Evolutionary conservation across 2,888 invertebrate genomes (phyloP), one percentile per base, ranked within the genome.

Genomic region (Stegophylla sp.): DNA sequence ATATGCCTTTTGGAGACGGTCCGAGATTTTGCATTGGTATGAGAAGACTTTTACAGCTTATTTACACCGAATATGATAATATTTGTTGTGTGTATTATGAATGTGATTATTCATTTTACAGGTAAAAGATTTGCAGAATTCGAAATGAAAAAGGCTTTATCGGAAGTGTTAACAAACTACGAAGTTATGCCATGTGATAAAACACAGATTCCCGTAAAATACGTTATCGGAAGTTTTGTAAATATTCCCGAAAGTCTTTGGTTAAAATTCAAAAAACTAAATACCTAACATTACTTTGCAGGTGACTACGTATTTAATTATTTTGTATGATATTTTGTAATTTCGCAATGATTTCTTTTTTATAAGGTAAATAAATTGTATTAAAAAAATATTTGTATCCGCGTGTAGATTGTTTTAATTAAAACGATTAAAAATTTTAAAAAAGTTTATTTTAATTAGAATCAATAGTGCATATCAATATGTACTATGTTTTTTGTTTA

Each of bases 1-100:
- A 84, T 63, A 71, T 85, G 45, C 85, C 85, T 17, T 86, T 85
- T 71, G 85, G 85, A 48, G 85, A 83, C 75, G 85, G 85, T 4
- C 85, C 85, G 0, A 83, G 84, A 59, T 83, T 79, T 45, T 85
- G 85, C 74, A 84, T 85, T 17, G 85, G 85, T 85, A 77, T 79
- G 82, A 23, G 12, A 34, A 7, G 9, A 10, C 67, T 9, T 34
- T 34, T 34, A 34, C 34, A 3, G 34, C 34, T 34, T 34, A 34
- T 34, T 7, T 34, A 7, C 34, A 5, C 34, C 34, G 34, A 34
- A 34, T 7, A 7, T 7, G 34, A 34, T 34, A 34, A 34, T 10
- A 26, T 67, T 67, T 7, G 20, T 20, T 48, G 48, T 45, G n/a
- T 48, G 0, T 48, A 48, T 17, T 48, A 1, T n/a, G n/a, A n/a